Percentiles rank a stretch among this genome's conserved stretches.
These are phyloP conservation scores for Scaptomyza parva DNA, from an alignment of 2,888 invertebrate genomes.

Conservation along the genomic window DNA sequence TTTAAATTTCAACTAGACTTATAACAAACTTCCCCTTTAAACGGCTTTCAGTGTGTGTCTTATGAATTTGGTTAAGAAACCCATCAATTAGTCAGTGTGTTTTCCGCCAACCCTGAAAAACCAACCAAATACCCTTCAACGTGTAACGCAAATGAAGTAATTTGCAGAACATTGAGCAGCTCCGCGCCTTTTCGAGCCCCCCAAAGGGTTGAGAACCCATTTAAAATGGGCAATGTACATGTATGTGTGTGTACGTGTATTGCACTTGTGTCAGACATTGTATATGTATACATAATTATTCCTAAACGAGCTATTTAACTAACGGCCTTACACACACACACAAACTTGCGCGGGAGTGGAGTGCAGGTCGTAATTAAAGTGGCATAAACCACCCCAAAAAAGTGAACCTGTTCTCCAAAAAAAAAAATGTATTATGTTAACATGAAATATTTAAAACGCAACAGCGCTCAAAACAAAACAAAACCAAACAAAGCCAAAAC, in stretches of 20 bases:
- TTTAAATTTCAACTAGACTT: not conserved
- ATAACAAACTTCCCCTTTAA: not conserved
- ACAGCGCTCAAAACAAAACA: constrained; percentile 8
- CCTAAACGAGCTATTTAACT: constrained; percentile 77
- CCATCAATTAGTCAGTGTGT: constrained; percentile 39
- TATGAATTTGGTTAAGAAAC: constrained; percentile 11
- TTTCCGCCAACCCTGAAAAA: too few relatives aligned
- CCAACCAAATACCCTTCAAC: not conserved
- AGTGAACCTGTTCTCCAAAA: constrained; percentile 28
- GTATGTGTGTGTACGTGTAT: constrained; percentile 23
- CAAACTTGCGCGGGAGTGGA: constrained; percentile 24
- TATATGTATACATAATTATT: constrained; percentile 59
- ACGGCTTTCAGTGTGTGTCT: not conserved
- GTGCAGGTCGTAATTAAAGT: constrained; percentile 56
- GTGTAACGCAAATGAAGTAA: constrained; percentile 52
- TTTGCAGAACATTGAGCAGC: constrained; percentile 46
- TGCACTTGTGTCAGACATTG: constrained; percentile 42
- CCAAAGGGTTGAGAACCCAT: constrained; percentile 9
- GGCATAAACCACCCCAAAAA: constrained; percentile 25
- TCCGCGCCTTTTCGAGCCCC: not conserved
- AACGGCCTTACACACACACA: constrained; percentile 60
- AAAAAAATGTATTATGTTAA: constrained; percentile 57
- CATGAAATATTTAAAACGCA: constrained; percentile 76
- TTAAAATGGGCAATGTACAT: constrained; percentile 45
- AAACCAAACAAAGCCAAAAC: too few relatives aligned